Evolutionary conservation across 2,888 invertebrate species (phyloP), one percentile per base, ranked within the genome.

Genomic region (Calephelis perditalis): DNA sequence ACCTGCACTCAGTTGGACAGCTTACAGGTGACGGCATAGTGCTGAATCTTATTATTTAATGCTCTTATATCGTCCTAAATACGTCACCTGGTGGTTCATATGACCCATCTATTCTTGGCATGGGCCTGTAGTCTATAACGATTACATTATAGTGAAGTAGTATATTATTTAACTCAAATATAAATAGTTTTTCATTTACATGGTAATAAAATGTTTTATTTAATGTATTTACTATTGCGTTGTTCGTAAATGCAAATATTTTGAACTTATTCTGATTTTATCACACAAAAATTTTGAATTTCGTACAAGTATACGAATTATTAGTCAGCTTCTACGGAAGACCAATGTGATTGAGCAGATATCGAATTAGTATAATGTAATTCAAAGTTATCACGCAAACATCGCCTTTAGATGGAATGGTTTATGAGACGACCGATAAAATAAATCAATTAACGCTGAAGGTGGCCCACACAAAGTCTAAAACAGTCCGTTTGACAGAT

Each of bases 291-390:
- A 56, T 59, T 57, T 64, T 58, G 65, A 67, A 65, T 68, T 59
- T 59, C 61, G 57, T 62, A 69, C 65, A 70, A 26, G 26, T 26
- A 26, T 26, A 26, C 4, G 26, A 26, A 26, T 26, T 70, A 73
- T 59, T 58, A 64, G 73, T 77, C 77, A 78, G 77, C 75, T 73
- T 70, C 72, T 75, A 78, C 81, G 86, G 86, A 86, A 86, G 86
- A 86, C 86, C 78, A 78, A 74, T 76, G 76, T 71, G 71, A 71
- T 71, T 73, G 71, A 73, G 72, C 73, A 71, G 71, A 68, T 66
- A 11, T 54, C 26, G 59, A 60, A 57, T 60, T 45, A 47, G 37
- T 62, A 59, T 46, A 54, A 59, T 54, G 40, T 44, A 55, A 54
- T 45, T 15, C 37, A 56, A 45, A 56, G 56, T 47, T 45, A 60